Base-by-base conservation (phyloP, 2,888 invertebrate species). In the Ecliptopera silaceata region DNA sequence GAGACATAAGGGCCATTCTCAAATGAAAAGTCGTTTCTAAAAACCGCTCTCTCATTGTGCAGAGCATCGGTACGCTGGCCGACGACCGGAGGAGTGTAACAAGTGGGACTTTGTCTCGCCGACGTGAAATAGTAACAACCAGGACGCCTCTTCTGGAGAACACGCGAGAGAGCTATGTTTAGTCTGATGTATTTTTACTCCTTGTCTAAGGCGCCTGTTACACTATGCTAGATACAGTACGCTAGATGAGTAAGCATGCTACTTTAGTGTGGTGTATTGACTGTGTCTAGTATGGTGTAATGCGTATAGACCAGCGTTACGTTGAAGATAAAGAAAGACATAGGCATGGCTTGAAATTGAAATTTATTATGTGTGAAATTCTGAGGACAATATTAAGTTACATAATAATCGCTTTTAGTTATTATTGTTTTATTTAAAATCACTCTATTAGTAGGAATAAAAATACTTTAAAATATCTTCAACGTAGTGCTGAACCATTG, bases 71-170 rank as follows among this genome's bases (percentile, higher is more conserved):
- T 5, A 85, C 82, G 10, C 61, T 88, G 49, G 82, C 84, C 3
- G 90, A 90, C 26, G 90, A 90, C 63, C 78, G 88, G 1, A 82
- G 88, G 32, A 89, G 89, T 61, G 79, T 89, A 29, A 85, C 88
- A 13, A 88, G 89, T 61, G 90, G 88, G 0, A 90, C 88, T 11
- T 68, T 88, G 36, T 84, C 89, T 2, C 77, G 89, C 34, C 77
- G 93, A 62, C 89, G 94, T 71, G 95, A 95, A 79, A 93, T 95
- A 12, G 95, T 95, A 55, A 95, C 95, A 1, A 94, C 95, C 31
- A 87, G 94, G 75, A 95, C 95, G 42, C 95, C 95, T 0, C 88
- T 95, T n/a, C 92, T 94, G 79, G 94, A 94, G 20, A 94, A 93
- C 76, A 82, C 91, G 1, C 92, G 94, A 70, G 95, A 95, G 77